Evolutionary conservation across 2,113 vertebrate species (phyloP).

Genomic region (Balaeniceps rex): DNA sequence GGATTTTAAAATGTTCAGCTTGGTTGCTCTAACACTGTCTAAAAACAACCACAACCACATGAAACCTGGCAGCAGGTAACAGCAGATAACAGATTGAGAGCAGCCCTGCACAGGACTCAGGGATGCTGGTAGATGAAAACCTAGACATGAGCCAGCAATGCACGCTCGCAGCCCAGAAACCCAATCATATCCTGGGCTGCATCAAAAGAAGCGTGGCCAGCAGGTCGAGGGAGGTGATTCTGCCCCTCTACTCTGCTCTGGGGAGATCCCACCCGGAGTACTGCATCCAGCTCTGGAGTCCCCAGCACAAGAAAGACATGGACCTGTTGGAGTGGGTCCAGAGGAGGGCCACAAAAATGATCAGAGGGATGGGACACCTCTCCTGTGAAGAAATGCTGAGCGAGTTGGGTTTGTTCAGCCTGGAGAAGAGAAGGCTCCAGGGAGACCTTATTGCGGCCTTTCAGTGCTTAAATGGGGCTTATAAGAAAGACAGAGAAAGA

Average conservation of each 20-base stretch:
- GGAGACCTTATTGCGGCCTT: neutral
- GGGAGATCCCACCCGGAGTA: neutral
- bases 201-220: neutral
- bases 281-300: neutral
- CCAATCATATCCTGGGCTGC: neutral
- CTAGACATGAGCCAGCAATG: accelerated
- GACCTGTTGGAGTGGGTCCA: neutral
- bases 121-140: neutral
- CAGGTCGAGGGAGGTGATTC: neutral
- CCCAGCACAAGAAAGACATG: neutral
- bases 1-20: neutral
- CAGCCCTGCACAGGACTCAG: neutral
- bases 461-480: neutral
- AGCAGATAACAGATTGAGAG: neutral
- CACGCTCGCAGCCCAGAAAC: neutral
- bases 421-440: neutral
- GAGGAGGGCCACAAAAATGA: neutral
- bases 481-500: neutral
- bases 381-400: neutral
- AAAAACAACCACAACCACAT: neutral
- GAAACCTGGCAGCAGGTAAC: neutral
- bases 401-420: neutral
- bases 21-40: neutral
- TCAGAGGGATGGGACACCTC: neutral
- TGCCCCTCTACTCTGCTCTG: neutral